Percentiles rank a stretch among this genome's conserved stretches.
Evolutionary conservation across 2,113 vertebrate genomes (phyloP).

Genomic region (Poecile atricapillus): DNA sequence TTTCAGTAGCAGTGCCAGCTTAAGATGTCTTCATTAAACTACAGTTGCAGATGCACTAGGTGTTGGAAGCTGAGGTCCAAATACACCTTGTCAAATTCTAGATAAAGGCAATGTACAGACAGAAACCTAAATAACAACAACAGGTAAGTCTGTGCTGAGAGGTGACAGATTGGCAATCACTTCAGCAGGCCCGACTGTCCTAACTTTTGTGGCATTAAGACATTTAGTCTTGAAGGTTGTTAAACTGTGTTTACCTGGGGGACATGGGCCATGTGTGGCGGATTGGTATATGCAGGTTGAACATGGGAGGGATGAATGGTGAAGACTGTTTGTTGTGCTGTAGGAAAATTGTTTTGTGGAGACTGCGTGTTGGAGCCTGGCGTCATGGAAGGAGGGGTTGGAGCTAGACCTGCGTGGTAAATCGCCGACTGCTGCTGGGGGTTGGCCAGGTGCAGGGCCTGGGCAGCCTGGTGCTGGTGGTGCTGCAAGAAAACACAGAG

Average conservation of each 20-base stretch:
- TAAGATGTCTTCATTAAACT: constrained; percentile 62
- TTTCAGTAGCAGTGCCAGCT: constrained; percentile 61
- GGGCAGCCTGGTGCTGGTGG: constrained; percentile 89
- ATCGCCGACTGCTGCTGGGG: constrained; percentile 92
- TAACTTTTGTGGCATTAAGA: constrained; percentile 44
- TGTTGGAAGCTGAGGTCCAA: constrained; percentile 54
- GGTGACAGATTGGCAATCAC: constrained; percentile 52
- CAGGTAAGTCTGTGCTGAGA: constrained; percentile 46
- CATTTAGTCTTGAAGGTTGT: constrained; percentile 62
- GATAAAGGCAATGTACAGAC: constrained; percentile 55
- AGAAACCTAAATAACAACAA: constrained; percentile 52
- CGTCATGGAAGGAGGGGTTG: constrained; percentile 94
- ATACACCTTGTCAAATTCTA: constrained; percentile 44
- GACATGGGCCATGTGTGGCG: constrained; percentile 94
- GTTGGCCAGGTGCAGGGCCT: constrained; percentile 92
- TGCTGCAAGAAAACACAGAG: constrained; percentile 72
- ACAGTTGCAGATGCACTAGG: constrained; percentile 46
- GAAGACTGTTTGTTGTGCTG: constrained; percentile 92
- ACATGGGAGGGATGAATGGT: constrained; percentile 96
- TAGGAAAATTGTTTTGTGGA: constrained; percentile 91
- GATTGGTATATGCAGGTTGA: constrained; percentile 92
- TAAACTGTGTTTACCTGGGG: constrained; percentile 86
- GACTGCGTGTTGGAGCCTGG: constrained; percentile 96
- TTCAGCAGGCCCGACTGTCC: constrained; percentile 51
- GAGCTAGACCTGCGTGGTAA: constrained; percentile 90